These are phyloP conservation scores for Pectinophora gossypiella DNA, from an alignment of 1,140 invertebrate genomes.

Conservation along the genomic window DNA sequence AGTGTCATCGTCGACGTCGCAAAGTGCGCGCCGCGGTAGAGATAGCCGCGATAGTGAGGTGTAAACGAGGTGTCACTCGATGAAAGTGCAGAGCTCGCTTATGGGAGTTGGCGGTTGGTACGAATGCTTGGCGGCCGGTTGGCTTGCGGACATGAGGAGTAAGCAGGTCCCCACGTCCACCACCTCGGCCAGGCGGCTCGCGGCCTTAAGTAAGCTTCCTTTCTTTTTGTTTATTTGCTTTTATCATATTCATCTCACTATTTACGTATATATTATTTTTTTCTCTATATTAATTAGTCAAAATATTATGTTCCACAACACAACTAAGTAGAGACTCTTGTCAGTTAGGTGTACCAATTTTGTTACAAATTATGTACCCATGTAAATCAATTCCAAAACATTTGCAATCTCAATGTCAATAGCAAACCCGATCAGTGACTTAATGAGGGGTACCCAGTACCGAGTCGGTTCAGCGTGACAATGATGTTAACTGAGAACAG, in stretches of 20 bases:
- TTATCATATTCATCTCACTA: slow-evolving; percentile 22
- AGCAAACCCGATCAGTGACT: too few relatives aligned
- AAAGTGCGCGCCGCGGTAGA: slow-evolving; percentile 22
- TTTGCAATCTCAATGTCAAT: too few relatives aligned
- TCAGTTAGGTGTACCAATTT: too few relatives aligned
- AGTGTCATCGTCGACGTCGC: slow-evolving; percentile 14
- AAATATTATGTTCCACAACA: too few relatives aligned
- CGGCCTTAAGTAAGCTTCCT: slow-evolving; percentile 73
- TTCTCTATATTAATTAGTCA: too few relatives aligned
- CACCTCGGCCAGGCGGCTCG: slow-evolving; percentile 71
- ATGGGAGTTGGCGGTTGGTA: slow-evolving; percentile 70
- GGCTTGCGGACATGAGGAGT: slow-evolving; percentile 72
- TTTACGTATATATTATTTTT: too few relatives aligned
- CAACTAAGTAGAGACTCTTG: too few relatives aligned
- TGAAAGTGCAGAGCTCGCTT: slow-evolving; percentile 68
- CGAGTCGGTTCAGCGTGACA: not conserved
- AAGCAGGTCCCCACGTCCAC: slow-evolving; percentile 72
- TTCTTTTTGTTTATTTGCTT: slow-evolving; percentile 52
- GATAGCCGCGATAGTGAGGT: slow-evolving; percentile 31
- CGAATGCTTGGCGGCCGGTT: slow-evolving; percentile 63
- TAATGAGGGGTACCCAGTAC: not conserved
- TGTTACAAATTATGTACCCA: too few relatives aligned
- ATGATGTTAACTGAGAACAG: slow-evolving; percentile 25
- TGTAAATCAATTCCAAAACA: too few relatives aligned
- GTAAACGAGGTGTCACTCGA: slow-evolving; percentile 49